Conservation (phyloP, 2,797 vertebrate species). For the Todus mexicanus region DNA sequence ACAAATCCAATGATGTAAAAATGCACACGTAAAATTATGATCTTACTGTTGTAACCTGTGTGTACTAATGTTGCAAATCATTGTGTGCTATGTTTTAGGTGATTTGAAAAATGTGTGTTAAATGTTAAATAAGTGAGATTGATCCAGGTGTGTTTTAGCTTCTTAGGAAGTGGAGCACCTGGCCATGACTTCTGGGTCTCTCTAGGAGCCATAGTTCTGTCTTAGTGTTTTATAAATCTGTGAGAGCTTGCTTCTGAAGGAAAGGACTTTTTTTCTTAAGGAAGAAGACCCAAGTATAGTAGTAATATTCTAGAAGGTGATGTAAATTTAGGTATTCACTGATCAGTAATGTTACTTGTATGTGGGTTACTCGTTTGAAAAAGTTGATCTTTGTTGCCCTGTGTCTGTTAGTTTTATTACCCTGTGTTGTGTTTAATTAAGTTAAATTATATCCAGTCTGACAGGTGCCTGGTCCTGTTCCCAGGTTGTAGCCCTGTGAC, state of each 20-base stretch:
- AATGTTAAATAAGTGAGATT: background rate
- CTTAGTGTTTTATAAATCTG: background rate
- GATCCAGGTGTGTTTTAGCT: background rate
- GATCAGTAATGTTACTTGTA: background rate
- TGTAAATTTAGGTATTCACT: background rate
- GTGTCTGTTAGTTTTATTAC: background rate
- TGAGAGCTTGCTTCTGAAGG: background rate
- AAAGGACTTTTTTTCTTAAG: background rate
- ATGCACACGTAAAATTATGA: fast-evolving
- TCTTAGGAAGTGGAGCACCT: background rate
- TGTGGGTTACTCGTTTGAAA: background rate
- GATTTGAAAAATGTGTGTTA: background rate
- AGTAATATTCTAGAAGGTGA: background rate
- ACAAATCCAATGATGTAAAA: background rate
- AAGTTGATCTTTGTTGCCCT: background rate
- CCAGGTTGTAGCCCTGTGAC: background rate
- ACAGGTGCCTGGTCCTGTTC: background rate
- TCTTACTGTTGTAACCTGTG: background rate
- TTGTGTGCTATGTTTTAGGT: background rate
- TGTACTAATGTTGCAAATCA: background rate
- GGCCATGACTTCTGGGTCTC: background rate
- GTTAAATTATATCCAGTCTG: background rate
- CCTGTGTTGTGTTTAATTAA: background rate
- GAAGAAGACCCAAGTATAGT: background rate
- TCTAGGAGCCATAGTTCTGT: background rate